Conservation (phyloP, 2,113 vertebrate species). For the Taxidea taxus region DNA sequence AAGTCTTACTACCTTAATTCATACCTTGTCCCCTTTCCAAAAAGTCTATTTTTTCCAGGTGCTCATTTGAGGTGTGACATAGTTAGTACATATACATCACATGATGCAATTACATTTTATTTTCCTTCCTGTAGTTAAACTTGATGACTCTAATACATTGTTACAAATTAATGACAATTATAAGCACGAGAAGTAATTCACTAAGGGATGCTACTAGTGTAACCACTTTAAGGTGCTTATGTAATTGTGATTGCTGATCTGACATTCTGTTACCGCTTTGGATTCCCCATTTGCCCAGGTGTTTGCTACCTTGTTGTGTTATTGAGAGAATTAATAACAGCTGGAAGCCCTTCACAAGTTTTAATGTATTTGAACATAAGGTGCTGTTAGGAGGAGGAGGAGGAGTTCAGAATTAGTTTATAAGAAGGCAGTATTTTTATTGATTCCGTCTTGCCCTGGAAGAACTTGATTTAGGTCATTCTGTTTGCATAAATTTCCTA, state of each 20-base stretch:
- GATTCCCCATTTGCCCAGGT: neutral
- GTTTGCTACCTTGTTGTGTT: neutral
- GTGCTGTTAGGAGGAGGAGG: neutral
- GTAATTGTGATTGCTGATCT: neutral
- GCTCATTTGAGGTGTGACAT: neutral
- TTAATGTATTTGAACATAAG: neutral
- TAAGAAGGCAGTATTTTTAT: neutral
- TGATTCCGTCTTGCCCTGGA: neutral
- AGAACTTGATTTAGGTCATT: neutral
- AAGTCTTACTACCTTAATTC: neutral
- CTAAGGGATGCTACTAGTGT: neutral
- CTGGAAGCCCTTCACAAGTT: neutral
- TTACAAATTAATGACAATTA: neutral
- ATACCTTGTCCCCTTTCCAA: neutral
- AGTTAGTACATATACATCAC: neutral
- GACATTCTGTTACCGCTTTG: neutral
- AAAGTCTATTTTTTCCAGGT: neutral
- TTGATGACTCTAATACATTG: neutral
- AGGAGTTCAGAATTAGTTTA: neutral
- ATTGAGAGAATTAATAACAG: neutral
- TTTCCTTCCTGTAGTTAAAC: neutral
- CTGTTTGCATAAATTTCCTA: neutral
- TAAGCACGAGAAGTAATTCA: accelerated
- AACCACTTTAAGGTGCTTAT: neutral
- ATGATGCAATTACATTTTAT: neutral